Conservation (phyloP, 37 sponge, comb jelly and placozoan genomes). For the Agelas oroides region DNA sequence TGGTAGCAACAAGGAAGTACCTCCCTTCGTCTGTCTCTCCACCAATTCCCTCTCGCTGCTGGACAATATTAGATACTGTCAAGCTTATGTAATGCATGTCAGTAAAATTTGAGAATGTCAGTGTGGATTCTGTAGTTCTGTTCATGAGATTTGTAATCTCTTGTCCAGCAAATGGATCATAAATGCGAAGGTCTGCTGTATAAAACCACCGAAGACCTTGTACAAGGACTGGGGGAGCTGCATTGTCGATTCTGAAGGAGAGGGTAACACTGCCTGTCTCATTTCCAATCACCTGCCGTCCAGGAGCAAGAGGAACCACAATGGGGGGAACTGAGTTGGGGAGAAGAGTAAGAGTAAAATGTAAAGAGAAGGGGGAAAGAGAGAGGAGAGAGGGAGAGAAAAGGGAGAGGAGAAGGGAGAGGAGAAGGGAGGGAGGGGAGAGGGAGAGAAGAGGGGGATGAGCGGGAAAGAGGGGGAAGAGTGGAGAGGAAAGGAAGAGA, state of each 20-base stretch:
- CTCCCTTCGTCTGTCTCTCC: slow-evolving; percentile 63
- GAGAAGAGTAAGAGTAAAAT: not conserved
- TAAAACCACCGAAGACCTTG: slow-evolving; percentile 55
- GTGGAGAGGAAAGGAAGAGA: too few species aligned
- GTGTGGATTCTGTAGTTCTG: slow-evolving; percentile 31
- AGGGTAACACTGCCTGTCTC: slow-evolving; percentile 18
- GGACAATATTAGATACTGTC: slow-evolving; percentile 38
- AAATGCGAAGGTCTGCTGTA: not conserved
- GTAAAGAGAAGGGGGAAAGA: too few species aligned
- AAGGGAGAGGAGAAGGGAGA: too few species aligned
- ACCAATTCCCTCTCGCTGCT: not conserved
- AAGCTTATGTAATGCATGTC: not conserved
- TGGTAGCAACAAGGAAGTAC: slow-evolving; percentile 64
- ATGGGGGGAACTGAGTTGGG: slow-evolving; percentile 63
- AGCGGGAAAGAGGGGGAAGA: too few species aligned
- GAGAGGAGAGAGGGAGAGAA: too few species aligned
- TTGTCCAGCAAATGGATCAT: not conserved
- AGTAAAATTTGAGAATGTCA: slow-evolving; percentile 13
- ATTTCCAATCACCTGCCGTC: slow-evolving; percentile 28
- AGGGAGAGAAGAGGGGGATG: too few species aligned
- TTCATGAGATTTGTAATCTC: slow-evolving; percentile 42
- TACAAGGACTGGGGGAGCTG: slow-evolving; percentile 49
- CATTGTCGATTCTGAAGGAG: slow-evolving; percentile 41
- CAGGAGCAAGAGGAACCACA: slow-evolving; percentile 26
- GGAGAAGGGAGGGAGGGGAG: too few species aligned